Conservation (phyloP, 2,113 vertebrate genomes). For the Paraplagusia blochii region DNA sequence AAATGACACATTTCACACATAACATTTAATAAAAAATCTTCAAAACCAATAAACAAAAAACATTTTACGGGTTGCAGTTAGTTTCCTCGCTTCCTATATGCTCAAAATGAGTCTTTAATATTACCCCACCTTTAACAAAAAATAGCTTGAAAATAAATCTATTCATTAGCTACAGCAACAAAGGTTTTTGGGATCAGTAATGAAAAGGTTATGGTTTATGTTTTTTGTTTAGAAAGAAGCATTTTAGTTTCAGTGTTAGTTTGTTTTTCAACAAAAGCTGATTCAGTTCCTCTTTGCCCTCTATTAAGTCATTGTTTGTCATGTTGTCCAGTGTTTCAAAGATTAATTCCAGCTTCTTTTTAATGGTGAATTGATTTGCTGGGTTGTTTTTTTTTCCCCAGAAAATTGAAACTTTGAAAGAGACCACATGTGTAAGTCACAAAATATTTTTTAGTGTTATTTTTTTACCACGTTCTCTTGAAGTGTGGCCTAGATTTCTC, state of each 20-base stretch:
- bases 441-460: conserved; percentile 3
- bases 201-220: no score
- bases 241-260: conserved; percentile 9
- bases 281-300: conserved; percentile 32
- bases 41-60: no score
- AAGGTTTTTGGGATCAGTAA: no score
- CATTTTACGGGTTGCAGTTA: no score
- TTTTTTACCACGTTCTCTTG: conserved; percentile 17
- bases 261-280: conserved; percentile 13
- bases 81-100: no score
- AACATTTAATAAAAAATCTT: no score
- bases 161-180: no score
- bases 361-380: conserved; percentile 5
- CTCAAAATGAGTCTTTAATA: no score
- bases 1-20: no score
- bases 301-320: neutral
- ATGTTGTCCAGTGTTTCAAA: neutral
- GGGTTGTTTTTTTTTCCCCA: conserved; percentile 55
- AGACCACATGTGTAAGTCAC: conserved; percentile 95
- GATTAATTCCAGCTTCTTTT: neutral
- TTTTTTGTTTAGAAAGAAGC: neutral
- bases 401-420: conserved; percentile 97
- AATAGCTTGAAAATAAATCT: no score
- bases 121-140: no score
- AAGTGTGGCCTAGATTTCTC: conserved; percentile 1